Base-by-base conservation (phyloP, 2,888 invertebrate genomes). In the Eupelmus urozonus region DNA sequence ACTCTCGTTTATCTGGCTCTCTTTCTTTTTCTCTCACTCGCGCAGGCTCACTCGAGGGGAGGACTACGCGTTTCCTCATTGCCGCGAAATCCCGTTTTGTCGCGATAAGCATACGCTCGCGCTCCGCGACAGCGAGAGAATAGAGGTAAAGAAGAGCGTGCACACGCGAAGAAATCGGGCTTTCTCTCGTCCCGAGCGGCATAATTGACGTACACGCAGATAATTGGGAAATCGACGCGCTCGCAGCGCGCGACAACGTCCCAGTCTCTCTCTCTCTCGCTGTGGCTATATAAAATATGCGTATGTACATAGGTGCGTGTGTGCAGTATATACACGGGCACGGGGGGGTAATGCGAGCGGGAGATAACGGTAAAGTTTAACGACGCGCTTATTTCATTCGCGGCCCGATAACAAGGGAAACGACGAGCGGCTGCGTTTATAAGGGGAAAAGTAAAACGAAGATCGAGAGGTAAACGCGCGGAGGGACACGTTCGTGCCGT, bases 51-150 rank as follows among this genome's bases (percentile, higher is more conserved):
- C 29, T 13, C 40, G 42, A 77, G 67, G 63, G 74, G 80, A 81
- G n/a, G n/a, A n/a, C n/a, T n/a, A n/a, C n/a, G n/a, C 79, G 83
- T 86, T 87, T 86, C 85, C 85, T 85, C 84, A 84, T 87, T 85
- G 85, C 67, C 79, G 57, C 51, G 76, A 62, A 80, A 74, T 74
- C 71, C 74, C 69, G 71, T 80, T 76, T 59, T 27, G 85, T 84
- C 85, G n/a, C 84, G 85, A 85, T 86, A 67, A 59, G 27, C 25
- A 1, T n/a, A n/a, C n/a, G n/a, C n/a, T 40, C 16, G 82, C 51
- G 76, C 81, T n/a, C n/a, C n/a, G n/a, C n/a, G 84, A 85, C 84
- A 85, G 84, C 76, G 55, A 40, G 69, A 70, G 78, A 76, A 71
- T 57, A 42, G 13, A 53, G 9, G 57, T 40, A 73, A 42, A 69